Conservation (phyloP, 2,797 vertebrate genomes). For the Bradypus variegatus region DNA sequence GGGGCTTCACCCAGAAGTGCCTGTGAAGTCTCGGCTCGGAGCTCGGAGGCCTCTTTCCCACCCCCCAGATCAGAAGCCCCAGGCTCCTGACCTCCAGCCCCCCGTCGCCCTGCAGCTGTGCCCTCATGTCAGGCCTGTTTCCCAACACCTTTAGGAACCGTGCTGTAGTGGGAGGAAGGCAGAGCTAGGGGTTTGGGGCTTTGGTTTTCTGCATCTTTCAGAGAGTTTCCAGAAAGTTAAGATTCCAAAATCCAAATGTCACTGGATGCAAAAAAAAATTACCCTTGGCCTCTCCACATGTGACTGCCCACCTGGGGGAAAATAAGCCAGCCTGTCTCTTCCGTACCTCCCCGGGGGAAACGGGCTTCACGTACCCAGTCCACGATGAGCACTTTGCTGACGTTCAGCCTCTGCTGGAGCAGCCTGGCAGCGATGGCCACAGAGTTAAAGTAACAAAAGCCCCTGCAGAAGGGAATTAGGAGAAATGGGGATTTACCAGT, state of each 20-base stretch:
- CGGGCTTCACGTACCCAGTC: slow-evolving; percentile 64
- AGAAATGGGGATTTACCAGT: background rate
- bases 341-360: no score
- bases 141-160: background rate
- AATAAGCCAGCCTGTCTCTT: no score
- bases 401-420: slow-evolving; percentile 89
- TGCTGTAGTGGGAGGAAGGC: no score
- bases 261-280: no score
- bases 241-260: no score
- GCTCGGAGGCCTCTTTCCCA: no score
- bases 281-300: fast-evolving
- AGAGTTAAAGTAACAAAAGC: slow-evolving; percentile 98
- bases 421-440: slow-evolving; percentile 95
- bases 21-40: fast-evolving
- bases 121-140: no score
- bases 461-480: slow-evolving; percentile 76
- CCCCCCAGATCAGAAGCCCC: fast-evolving
- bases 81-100: no score
- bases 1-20: background rate
- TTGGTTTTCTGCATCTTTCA: background rate
- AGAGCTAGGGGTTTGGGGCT: background rate
- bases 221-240: background rate
- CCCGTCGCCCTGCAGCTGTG: background rate
- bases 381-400: slow-evolving; percentile 96
- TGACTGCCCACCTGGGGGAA: fast-evolving